Evolutionary conservation across 2,888 invertebrate species (phyloP).

Genomic region (Lottia gigantea): DNA sequence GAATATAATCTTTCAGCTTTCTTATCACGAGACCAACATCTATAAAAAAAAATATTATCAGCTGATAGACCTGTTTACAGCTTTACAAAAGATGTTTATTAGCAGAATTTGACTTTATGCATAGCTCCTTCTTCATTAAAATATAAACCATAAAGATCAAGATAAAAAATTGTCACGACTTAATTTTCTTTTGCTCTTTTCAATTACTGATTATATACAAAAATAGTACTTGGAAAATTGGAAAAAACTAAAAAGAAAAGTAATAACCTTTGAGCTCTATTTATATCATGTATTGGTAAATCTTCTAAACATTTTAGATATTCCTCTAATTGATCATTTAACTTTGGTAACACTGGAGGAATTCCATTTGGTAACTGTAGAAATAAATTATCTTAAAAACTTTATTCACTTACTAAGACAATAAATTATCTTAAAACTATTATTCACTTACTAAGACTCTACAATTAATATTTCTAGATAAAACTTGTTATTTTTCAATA

Average conservation of each 20-base stretch:
- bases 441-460: neutral
- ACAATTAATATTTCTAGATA: no score
- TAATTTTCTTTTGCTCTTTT: no score
- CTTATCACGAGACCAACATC: constrained; percentile 44
- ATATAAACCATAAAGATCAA: no score
- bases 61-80: no score
- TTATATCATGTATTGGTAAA: constrained; percentile 79
- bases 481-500: no score
- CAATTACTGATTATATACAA: no score
- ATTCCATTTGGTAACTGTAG: constrained; percentile 68
- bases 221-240: no score
- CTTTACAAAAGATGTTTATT: neutral
- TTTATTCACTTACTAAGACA: no score
- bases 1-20: constrained; percentile 49
- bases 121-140: neutral
- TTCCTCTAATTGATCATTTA: constrained; percentile 76
- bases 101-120: neutral
- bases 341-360: constrained; percentile 78
- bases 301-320: constrained; percentile 78
- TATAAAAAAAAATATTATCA: constrained; percentile 20
- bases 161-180: no score
- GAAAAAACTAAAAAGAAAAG: no score
- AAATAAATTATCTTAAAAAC: neutral
- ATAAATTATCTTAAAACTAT: no score
- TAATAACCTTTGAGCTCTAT: constrained; percentile 75